Base-by-base conservation (phyloP, 1,140 invertebrate species). In the Campodea augens region DNA sequence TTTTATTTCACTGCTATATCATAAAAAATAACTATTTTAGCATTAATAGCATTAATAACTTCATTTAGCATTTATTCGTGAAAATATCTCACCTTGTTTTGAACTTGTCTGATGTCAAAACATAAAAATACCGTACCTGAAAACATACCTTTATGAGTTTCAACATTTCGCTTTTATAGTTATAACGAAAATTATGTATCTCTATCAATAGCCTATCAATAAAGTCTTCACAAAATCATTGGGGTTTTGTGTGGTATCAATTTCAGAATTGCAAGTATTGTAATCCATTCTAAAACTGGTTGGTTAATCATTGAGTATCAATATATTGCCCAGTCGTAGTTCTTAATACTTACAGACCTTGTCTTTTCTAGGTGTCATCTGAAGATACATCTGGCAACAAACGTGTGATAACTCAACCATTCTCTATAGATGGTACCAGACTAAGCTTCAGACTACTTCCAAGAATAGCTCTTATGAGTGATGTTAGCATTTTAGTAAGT, bases 351-450 rank as follows among this genome's bases (percentile, higher is more conserved):
- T 37, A 32, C 23, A 43, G 7, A 22, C 15, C 27, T 48, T 49
- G 43, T 48, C 42, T 43, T 57, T 65, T 60, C 44, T 51, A 80
- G 75, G 66, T 70, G n/a, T 55, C 53, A 48, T 74, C 71, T 20
- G 59, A 57, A 49, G 83, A 88, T 68, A 57, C 57, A 23, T 54
- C 68, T 50, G 73, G 70, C 1, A 69, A 71, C 55, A 60, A 70
- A 51, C 65, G 66, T 49, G 60, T 62, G 47, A 54, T 76, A 20
- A 62, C 58, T n/a, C 79, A 86, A 54, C 67, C 71, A 47, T 89
- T 89, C 67, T 75, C 82, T 22, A 60, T 89, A 21, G 83, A 89
- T 63, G 75, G 74, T 5, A 72, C 73, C 13, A 62, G 65, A 53
- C 55, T 77, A 24, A 63, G 64, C 29, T 86, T 86, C 65, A 62